Percentiles rank a stretch among this genome's conserved stretches.
These are phyloP conservation scores for Cephus pygmeus DNA, from an alignment of 2,888 invertebrate genomes.

Conservation along the genomic window DNA sequence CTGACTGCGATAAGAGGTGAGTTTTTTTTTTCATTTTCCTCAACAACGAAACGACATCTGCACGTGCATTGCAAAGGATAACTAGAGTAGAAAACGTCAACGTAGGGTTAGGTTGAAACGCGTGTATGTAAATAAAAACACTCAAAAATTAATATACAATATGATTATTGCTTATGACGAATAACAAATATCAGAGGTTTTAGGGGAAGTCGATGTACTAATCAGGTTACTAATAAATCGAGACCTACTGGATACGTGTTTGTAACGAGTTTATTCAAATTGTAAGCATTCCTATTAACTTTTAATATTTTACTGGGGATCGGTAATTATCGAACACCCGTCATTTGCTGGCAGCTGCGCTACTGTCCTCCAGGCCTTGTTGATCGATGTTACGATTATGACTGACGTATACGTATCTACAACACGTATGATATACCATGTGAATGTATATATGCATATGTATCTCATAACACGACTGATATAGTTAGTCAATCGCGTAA, in stretches of 20 bases:
- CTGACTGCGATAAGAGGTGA: too few relatives aligned
- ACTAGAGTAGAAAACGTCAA: too few relatives aligned
- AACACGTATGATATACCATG: not conserved
- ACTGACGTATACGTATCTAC: not conserved
- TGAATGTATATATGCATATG: not conserved
- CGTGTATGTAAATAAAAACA: too few relatives aligned
- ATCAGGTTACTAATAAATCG: not conserved
- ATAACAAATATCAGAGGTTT: not conserved
- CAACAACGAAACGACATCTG: too few relatives aligned
- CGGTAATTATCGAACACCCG: conserved; percentile 1
- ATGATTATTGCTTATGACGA: too few relatives aligned
- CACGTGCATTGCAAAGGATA: too few relatives aligned
- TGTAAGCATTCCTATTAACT: not conserved
- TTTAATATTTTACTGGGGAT: not conserved
- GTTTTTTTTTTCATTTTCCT: too few relatives aligned
- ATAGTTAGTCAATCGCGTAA: not conserved
- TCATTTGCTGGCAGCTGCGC: not conserved
- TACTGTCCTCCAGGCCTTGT: not conserved
- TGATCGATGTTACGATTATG: not conserved
- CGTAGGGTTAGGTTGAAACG: too few relatives aligned
- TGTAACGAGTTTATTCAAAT: not conserved
- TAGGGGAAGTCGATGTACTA: not conserved
- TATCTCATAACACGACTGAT: not conserved
- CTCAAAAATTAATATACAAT: too few relatives aligned
- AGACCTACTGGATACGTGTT: not conserved